phyloP scores from a whole-genome alignment of 2,888 invertebrate genomes.

The Artemia sinica region DNA sequence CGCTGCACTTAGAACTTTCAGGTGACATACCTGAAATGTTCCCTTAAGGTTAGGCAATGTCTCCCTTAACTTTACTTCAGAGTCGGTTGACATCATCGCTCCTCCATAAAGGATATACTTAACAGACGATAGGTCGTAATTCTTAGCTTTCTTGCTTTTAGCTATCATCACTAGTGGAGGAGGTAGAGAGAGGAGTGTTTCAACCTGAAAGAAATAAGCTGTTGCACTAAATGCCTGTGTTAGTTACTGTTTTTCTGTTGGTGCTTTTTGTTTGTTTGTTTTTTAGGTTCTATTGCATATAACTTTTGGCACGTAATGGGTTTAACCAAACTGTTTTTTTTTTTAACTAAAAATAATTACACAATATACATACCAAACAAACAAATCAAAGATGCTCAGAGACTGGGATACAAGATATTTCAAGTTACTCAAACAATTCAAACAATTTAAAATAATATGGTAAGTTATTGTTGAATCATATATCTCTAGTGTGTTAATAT shows the following conservation, averaged over 20 bases:
- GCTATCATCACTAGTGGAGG: constrained; percentile 4
- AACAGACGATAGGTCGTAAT: background rate
- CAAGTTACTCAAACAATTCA: too few relatives aligned
- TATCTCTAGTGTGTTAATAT: too few relatives aligned
- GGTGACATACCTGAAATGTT: background rate
- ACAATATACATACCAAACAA: too few relatives aligned
- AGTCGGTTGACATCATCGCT: background rate
- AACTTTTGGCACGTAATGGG: too few relatives aligned
- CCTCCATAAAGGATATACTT: background rate
- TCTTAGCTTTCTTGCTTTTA: background rate
- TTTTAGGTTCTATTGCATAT: too few relatives aligned
- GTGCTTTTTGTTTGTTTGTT: too few relatives aligned
- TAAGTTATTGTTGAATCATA: too few relatives aligned
- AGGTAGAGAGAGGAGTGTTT: background rate
- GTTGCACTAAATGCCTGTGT: background rate
- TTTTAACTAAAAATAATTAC: too few relatives aligned
- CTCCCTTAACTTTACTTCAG: background rate
- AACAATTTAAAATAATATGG: too few relatives aligned
- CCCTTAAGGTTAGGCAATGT: background rate
- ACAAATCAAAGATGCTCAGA: too few relatives aligned
- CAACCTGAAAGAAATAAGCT: background rate
- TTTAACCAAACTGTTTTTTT: too few relatives aligned
- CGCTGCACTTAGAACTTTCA: background rate
- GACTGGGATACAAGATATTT: too few relatives aligned
- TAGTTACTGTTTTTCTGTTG: background rate